phyloP scores from a whole-genome alignment of 2,888 invertebrate species.

The Liodrosophila aerea region DNA sequence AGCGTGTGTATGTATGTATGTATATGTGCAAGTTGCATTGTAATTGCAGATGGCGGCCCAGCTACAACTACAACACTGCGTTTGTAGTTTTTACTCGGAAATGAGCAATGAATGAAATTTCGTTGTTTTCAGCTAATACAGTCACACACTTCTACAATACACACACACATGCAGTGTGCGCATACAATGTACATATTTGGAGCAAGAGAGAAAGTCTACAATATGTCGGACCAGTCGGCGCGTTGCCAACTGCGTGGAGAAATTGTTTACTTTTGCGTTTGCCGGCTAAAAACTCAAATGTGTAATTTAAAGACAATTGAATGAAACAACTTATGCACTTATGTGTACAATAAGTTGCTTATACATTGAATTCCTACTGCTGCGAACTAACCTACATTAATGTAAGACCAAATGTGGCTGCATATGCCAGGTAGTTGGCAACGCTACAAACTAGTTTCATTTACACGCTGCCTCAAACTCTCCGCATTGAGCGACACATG shows the following conservation, averaged over 20 bases:
- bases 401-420: constrained; percentile 42
- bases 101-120: constrained; percentile 78
- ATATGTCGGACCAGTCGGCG: constrained; percentile 27
- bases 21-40: constrained; percentile 29
- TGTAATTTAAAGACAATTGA: constrained; percentile 19
- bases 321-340: neutral
- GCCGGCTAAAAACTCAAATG: constrained; percentile 37
- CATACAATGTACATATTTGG: constrained; percentile 35
- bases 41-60: constrained; percentile 56
- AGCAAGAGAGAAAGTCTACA: constrained; percentile 75
- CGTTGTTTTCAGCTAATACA: constrained; percentile 65
- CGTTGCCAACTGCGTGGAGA: constrained; percentile 53
- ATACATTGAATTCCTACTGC: constrained; percentile 11
- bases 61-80: constrained; percentile 31
- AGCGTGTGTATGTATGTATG: constrained; percentile 12
- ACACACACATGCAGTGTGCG: constrained; percentile 17
- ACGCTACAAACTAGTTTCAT: constrained; percentile 56
- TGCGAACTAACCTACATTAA: constrained; percentile 67
- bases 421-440: constrained; percentile 49
- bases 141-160: constrained; percentile 17
- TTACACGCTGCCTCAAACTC: constrained; percentile 50
- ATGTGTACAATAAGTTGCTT: constrained; percentile 15
- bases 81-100: constrained; percentile 71
- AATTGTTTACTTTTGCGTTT: constrained; percentile 62
- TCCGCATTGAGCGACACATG: constrained; percentile 45